A percentile compares a stretch with the other conserved stretches of the same genome.
Conservation (phyloP, 2,113 vertebrate genomes). For the Ciconia maguari region DNA sequence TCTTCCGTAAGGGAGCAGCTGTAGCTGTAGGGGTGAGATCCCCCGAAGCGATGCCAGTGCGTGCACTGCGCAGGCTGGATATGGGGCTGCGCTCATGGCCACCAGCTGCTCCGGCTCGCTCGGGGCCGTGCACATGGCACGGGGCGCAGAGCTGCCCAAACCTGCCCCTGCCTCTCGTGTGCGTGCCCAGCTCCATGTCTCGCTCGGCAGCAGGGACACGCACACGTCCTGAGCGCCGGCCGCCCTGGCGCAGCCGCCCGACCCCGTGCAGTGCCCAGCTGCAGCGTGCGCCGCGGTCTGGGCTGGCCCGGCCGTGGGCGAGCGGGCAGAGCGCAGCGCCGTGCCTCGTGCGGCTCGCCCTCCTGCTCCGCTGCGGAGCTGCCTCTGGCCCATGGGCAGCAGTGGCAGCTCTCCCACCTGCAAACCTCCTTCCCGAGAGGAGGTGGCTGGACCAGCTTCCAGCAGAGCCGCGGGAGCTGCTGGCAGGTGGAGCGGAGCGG, state of each 20-base stretch:
- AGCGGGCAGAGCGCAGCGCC: not conserved
- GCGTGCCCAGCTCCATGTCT: not conserved
- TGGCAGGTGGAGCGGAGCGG: not conserved
- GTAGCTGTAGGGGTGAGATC: not conserved
- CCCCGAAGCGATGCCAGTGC: rapidly evolving
- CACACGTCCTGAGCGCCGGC: rapidly evolving
- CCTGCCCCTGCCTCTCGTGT: not conserved
- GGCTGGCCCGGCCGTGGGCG: not conserved
- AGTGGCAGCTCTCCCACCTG: not conserved
- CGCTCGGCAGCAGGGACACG: rapidly evolving
- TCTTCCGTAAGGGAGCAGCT: not conserved
- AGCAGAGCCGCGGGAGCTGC: not conserved
- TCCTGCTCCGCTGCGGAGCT: not conserved
- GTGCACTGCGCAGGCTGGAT: not conserved
- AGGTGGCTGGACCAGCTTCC: not conserved
- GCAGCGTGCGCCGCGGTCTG: rapidly evolving
- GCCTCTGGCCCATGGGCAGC: not conserved
- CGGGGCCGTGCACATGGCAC: not conserved
- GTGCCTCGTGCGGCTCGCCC: rapidly evolving
- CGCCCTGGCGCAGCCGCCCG: rapidly evolving
- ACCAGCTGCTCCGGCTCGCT: not conserved
- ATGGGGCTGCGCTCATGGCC: rapidly evolving
- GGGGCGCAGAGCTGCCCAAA: not conserved
- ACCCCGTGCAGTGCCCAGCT: too few species aligned
- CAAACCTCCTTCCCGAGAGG: not conserved